Evolutionary conservation across 2,113 vertebrate genomes (phyloP).

Genomic region (Ia io): DNA sequence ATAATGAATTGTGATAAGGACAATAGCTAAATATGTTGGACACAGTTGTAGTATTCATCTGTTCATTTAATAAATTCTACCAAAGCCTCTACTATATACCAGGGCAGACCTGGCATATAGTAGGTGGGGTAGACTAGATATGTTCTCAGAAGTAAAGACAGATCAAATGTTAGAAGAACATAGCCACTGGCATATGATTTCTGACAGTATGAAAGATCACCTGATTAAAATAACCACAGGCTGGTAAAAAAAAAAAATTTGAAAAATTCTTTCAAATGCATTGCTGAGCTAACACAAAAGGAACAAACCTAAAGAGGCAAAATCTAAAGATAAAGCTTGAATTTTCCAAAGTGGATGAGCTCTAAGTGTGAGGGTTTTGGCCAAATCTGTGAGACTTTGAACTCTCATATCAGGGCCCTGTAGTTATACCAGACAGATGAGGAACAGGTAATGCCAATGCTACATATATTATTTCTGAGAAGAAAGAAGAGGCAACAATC

Average conservation of each 20-base stretch:
- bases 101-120: not conserved
- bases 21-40: not conserved
- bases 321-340: not conserved
- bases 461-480: not conserved
- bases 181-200: not conserved
- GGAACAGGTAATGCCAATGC: not conserved
- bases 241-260: not conserved
- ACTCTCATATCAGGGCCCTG: not conserved
- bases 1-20: not conserved
- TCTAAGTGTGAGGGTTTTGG: not conserved
- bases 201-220: not conserved
- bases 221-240: not conserved
- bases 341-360: not conserved
- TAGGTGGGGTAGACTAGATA: not conserved
- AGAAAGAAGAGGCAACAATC: not conserved
- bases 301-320: not conserved
- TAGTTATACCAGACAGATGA: not conserved
- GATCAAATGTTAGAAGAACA: not conserved
- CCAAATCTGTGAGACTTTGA: not conserved
- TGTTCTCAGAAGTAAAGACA: not conserved
- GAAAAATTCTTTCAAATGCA: not conserved
- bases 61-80: not conserved
- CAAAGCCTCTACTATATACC: not conserved
- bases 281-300: not conserved
- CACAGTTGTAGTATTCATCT: not conserved